These are phyloP conservation scores for Lepidochrysops patricia DNA, from an alignment of 2,888 invertebrate genomes.

Conservation along the genomic window DNA sequence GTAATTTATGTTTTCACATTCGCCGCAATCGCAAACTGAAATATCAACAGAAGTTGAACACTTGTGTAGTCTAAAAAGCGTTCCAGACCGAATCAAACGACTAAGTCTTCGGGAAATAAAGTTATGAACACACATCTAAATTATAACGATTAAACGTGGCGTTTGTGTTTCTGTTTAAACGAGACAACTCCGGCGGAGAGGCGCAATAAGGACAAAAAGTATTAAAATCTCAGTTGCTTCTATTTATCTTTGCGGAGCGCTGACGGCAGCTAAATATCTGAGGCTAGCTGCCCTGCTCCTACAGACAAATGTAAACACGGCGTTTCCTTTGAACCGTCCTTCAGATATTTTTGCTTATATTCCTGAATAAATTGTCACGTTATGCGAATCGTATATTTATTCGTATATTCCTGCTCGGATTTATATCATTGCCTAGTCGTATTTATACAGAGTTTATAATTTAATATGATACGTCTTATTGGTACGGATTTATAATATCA, in stretches of 20 bases:
- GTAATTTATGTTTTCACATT: neutral
- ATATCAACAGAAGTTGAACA: neutral
- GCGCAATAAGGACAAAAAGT: slow-evolving; percentile 49
- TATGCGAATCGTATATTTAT: slow-evolving; percentile 4
- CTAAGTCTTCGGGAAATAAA: neutral
- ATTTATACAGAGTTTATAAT: neutral
- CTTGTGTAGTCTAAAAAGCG: neutral
- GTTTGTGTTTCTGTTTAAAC: slow-evolving; percentile 19
- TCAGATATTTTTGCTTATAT: slow-evolving; percentile 37
- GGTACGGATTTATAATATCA: no score
- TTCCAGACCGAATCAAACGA: slow-evolving; percentile 4
- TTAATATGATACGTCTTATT: neutral
- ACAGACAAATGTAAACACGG: slow-evolving; percentile 59
- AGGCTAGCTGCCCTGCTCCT: slow-evolving; percentile 41
- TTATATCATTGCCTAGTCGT: slow-evolving; percentile 1
- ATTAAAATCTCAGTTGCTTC: slow-evolving; percentile 59
- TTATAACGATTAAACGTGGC: slow-evolving; percentile 14
- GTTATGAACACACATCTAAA: slow-evolving; percentile 9
- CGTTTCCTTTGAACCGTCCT: slow-evolving; percentile 54
- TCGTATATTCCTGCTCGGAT: neutral
- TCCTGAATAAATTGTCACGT: slow-evolving; percentile 15
- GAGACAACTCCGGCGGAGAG: slow-evolving; percentile 19
- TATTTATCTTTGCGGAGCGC: slow-evolving; percentile 61
- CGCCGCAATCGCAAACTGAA: neutral
- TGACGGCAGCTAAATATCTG: slow-evolving; percentile 62